phyloP scores from a whole-genome alignment of 2,888 invertebrate genomes.

The Ellobium chinense region DNA sequence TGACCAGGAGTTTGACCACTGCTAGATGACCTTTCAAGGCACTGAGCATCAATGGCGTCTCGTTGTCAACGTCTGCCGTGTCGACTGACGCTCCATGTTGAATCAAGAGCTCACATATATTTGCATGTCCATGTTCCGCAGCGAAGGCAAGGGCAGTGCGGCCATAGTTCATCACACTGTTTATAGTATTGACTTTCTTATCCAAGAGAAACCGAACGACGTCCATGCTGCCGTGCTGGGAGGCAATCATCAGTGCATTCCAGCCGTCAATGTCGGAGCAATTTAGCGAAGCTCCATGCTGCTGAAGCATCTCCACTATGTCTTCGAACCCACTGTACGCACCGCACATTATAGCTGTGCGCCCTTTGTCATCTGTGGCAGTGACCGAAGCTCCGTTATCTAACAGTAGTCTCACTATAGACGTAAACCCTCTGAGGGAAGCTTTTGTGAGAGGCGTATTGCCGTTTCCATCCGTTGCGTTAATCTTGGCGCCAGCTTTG shows the following conservation, averaged over 20 bases:
- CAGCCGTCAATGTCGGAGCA: slow-evolving; percentile 17
- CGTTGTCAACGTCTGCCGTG: slow-evolving; percentile 26
- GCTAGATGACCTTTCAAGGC: slow-evolving; percentile 10
- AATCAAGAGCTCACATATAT: not conserved
- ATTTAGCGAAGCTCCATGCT: slow-evolving; percentile 31
- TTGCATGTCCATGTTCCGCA: slow-evolving; percentile 14
- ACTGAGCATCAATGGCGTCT: slow-evolving; percentile 20
- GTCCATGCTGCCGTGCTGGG: slow-evolving; percentile 28
- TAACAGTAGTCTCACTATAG: not conserved
- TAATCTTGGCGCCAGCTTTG: slow-evolving; percentile 24
- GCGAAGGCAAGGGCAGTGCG: slow-evolving; percentile 33
- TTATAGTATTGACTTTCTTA: not conserved
- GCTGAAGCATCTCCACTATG: slow-evolving; percentile 20
- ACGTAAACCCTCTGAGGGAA: not conserved
- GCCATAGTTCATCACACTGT: slow-evolving; percentile 23
- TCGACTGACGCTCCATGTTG: slow-evolving; percentile 10
- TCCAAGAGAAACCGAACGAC: slow-evolving; percentile 21
- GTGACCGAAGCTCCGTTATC: slow-evolving; percentile 1
- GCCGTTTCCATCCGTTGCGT: slow-evolving; percentile 25
- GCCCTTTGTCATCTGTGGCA: slow-evolving; percentile 19
- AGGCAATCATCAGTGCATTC: slow-evolving; percentile 29
- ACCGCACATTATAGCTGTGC: slow-evolving; percentile 26
- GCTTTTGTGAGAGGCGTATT: slow-evolving; percentile 24
- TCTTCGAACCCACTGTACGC: slow-evolving; percentile 38
- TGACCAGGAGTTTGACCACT: slow-evolving; percentile 10